Conservation (phyloP, 2,888 invertebrate species). For the Carpatolechia fugitivella region DNA sequence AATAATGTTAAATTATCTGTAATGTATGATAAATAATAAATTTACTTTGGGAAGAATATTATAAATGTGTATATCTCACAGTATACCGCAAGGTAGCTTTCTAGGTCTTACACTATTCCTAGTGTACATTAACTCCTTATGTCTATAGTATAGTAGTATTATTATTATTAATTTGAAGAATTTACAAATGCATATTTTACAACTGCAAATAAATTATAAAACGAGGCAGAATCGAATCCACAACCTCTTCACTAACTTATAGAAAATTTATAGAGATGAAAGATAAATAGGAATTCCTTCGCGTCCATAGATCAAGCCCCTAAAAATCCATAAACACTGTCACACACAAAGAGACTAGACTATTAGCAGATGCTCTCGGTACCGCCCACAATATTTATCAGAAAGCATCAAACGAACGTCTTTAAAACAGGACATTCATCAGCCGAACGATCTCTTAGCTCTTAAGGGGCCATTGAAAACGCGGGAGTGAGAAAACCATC, state of each 20-base stretch:
- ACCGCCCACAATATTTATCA: constrained; percentile 65
- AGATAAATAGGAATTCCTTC: constrained; percentile 3
- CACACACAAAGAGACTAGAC: constrained; percentile 25
- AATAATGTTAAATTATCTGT: too few species aligned
- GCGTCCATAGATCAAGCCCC: constrained; percentile 13
- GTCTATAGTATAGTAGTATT: too few species aligned
- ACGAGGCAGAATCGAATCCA: too few species aligned
- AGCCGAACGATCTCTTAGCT: constrained; percentile 48
- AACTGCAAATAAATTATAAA: too few species aligned
- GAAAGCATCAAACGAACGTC: constrained; percentile 62
- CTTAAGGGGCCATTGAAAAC: constrained; percentile 56
- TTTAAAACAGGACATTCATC: constrained; percentile 58
- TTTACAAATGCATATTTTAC: too few species aligned
- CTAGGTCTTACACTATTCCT: too few species aligned
- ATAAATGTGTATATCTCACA: too few species aligned
- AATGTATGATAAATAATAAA: too few species aligned
- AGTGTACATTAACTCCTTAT: too few species aligned
- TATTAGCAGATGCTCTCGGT: constrained; percentile 50
- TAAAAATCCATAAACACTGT: constrained; percentile 15
- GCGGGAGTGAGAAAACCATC: constrained; percentile 41
- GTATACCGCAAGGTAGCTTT: too few species aligned
- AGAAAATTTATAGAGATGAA: background rate
- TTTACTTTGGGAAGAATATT: too few species aligned
- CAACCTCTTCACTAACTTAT: background rate
- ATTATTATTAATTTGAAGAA: too few species aligned